Conservation (phyloP, 1,140 invertebrate genomes). For the Euschistus heros region DNA sequence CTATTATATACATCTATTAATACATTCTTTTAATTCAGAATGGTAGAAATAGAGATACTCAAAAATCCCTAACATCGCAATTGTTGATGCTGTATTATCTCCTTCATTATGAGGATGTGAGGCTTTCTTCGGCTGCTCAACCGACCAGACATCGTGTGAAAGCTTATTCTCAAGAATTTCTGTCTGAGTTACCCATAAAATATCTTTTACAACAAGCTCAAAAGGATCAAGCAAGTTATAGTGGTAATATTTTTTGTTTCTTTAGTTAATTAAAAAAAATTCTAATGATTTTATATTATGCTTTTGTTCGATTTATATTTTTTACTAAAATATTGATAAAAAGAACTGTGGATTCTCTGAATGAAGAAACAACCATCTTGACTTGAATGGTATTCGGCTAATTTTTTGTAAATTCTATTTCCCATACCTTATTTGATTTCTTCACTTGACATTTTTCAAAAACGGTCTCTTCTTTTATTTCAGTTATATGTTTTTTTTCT, state of each 20-base stretch:
- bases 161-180: conserved; percentile 75
- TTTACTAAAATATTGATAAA: background rate
- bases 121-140: conserved; percentile 43
- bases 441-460: too few species aligned
- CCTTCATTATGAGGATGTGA: conserved; percentile 83
- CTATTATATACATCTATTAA: too few species aligned
- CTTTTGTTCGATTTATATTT: too few species aligned
- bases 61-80: conserved; percentile 59
- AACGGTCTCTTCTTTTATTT: too few species aligned
- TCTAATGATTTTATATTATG: background rate
- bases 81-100: conserved; percentile 85
- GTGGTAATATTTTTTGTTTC: conserved; percentile 34
- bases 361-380: too few species aligned
- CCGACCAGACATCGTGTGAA: conserved; percentile 46
- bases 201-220: conserved; percentile 89
- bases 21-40: background rate
- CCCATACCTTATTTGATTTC: too few species aligned
- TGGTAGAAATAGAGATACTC: background rate
- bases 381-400: too few species aligned
- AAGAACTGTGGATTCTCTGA: background rate
- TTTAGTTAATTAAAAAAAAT: background rate
- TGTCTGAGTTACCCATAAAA: conserved; percentile 86
- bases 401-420: too few species aligned
- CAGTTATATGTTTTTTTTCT: too few species aligned
- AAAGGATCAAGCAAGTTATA: conserved; percentile 80